These are phyloP conservation scores for Aphodius sticticus DNA, from an alignment of 2,888 invertebrate species.

Conservation along the genomic window DNA sequence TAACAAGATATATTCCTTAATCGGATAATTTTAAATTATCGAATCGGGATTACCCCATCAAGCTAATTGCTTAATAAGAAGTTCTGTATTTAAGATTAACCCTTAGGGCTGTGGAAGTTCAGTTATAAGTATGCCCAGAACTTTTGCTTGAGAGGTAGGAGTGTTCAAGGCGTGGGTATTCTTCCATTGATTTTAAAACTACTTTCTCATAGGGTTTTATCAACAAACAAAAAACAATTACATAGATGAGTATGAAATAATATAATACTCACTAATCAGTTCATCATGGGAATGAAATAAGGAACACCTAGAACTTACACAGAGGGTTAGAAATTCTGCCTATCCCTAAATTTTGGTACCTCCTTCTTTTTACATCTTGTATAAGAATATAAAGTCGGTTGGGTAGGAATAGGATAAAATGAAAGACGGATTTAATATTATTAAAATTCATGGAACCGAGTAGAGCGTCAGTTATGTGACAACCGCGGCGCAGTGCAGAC, in stretches of 20 bases:
- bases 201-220: not conserved
- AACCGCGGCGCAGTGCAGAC: conserved; percentile 47
- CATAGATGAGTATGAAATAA: too few species aligned
- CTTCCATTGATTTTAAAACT: not conserved
- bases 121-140: too few species aligned
- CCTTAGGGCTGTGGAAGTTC: not conserved
- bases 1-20: too few species aligned
- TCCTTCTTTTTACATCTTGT: not conserved
- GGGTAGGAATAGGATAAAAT: conserved; percentile 41
- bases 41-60: not conserved
- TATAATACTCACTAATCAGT: too few species aligned
- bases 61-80: not conserved
- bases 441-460: conserved; percentile 51
- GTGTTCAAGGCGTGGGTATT: not conserved
- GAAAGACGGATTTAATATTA: conserved; percentile 51
- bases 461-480: conserved; percentile 51
- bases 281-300: too few species aligned
- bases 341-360: too few species aligned
- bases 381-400: conserved; percentile 10
- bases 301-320: too few species aligned
- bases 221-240: not conserved
- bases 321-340: too few species aligned
- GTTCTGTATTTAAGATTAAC: conserved; percentile 4
- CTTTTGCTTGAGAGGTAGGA: not conserved
- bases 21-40: not conserved